A percentile compares a stretch with the other conserved stretches of the same genome.
These are phyloP conservation scores for Rhaphigaster nebulosa DNA, from an alignment of 2,888 invertebrate genomes.

Conservation along the genomic window DNA sequence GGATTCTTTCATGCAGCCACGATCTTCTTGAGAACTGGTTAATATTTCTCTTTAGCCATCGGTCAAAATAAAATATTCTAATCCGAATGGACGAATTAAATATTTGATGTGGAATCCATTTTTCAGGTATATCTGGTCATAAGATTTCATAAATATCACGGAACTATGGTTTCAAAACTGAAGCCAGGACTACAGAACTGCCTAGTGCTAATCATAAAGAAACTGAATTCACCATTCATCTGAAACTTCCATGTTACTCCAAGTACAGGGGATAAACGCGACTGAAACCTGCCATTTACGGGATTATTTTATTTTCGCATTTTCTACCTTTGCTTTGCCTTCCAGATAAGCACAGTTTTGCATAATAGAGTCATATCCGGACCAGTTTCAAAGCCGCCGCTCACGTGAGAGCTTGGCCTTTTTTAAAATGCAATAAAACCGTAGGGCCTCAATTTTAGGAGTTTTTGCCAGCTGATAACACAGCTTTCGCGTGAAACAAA, in stretches of 20 bases:
- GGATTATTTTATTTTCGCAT: not conserved
- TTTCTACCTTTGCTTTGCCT: not conserved
- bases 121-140: too few relatives aligned
- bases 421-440: conserved; percentile 27
- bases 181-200: too few relatives aligned
- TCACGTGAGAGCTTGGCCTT: not conserved
- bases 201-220: not conserved
- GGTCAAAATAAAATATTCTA: not conserved
- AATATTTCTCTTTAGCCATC: not conserved
- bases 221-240: not conserved
- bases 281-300: not conserved
- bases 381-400: not conserved
- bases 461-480: conserved; percentile 27
- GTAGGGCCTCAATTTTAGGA: not conserved
- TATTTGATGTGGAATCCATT: too few relatives aligned
- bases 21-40: not conserved
- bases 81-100: too few relatives aligned
- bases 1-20: not conserved
- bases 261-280: not conserved
- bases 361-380: conserved; percentile 32
- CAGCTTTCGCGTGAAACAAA: conserved; percentile 1
- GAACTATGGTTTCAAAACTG: too few relatives aligned
- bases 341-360: not conserved
- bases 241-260: not conserved
- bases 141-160: too few relatives aligned